Base-by-base conservation (phyloP, 2,888 invertebrate genomes). In the Quadroppia sp. region DNA sequence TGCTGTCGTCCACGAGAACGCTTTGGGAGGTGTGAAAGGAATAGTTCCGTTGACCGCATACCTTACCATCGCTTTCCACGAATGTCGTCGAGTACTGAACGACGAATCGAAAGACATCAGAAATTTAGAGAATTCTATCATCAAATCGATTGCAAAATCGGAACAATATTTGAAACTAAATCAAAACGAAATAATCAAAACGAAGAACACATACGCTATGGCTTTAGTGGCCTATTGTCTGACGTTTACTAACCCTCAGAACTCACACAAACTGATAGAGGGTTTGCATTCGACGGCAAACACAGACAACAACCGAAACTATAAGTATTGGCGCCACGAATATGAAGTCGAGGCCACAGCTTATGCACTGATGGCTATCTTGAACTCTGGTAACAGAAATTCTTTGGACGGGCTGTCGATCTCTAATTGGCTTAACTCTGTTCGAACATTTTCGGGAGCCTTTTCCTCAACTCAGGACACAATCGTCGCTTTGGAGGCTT, bases 401-500 rank as follows among this genome's bases (percentile, higher is more conserved):
- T 28, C 59, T 6, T 50, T 61, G 15, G 72, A 72, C n/a, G 75
- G 78, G 9, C 73, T 76, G 13, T 75, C 79, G 9, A 77, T 80
- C 23, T 78, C 79, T 6, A 80, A 79, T 71, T 80, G 78, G 78
- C 76, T 80, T 9, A 78, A 77, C 28, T 75, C 79, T n/a, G 36
- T 36, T 7, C 77, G 78, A 36, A 81, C 82, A 69, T 79, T 81
- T 7, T 77, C 80, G 50, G 83, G 83, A 17, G 81, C 82, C 13
- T 83, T 81, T 77, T 75, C 79, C 20, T 76, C 77, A 4, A 78
- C 79, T 36, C 79, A 82, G 80, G 82, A 82, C 74, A 82, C 82
- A 1, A 80, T 81, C 23, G 78, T 82, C 25, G 82, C 80, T 7
- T 78, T 82, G 0, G 81, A 82, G 69, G 82, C 82, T 4, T 72